phyloP scores from a whole-genome alignment of 2,797 vertebrate species.

The Gymnothorax reevesii region DNA sequence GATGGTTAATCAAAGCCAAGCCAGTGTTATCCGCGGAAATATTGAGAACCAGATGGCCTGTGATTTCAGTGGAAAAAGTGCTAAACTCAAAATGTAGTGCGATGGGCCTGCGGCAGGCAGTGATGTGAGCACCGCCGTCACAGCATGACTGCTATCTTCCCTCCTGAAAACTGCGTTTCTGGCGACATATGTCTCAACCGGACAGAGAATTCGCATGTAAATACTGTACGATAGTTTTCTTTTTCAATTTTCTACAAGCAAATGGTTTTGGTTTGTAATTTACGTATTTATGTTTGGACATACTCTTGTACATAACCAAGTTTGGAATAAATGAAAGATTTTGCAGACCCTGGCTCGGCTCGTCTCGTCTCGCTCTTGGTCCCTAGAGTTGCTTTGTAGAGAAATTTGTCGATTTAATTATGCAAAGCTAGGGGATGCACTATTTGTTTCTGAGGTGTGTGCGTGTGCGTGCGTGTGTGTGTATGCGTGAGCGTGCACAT shows the following conservation, averaged over 20 bases:
- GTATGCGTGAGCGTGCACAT: background rate
- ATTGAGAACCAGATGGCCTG: background rate
- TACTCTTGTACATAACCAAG: conserved; percentile 70
- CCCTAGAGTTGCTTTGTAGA: background rate
- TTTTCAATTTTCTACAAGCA: conserved; percentile 83
- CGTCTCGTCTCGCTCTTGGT: conserved; percentile 27
- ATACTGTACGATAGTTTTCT: conserved; percentile 77
- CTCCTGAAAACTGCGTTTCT: conserved; percentile 46
- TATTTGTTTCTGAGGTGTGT: background rate
- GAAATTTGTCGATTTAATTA: background rate
- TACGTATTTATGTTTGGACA: conserved; percentile 80
- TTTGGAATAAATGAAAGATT: conserved; percentile 75
- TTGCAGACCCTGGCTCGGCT: conserved; percentile 61
- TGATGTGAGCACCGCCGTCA: conserved; percentile 31
- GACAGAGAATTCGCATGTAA: conserved; percentile 70
- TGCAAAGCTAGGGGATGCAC: background rate
- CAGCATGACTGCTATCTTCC: conserved; percentile 46
- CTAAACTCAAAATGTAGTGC: background rate
- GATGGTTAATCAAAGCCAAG: too few species aligned
- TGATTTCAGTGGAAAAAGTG: background rate
- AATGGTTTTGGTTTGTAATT: conserved; percentile 80
- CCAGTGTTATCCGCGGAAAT: background rate
- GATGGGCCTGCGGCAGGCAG: background rate
- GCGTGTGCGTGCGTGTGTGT: background rate
- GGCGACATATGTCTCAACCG: conserved; percentile 56